Evolutionary conservation across 2,113 vertebrate species (phyloP), one percentile per base, ranked within the genome.

Genomic region (Cervus canadensis): DNA sequence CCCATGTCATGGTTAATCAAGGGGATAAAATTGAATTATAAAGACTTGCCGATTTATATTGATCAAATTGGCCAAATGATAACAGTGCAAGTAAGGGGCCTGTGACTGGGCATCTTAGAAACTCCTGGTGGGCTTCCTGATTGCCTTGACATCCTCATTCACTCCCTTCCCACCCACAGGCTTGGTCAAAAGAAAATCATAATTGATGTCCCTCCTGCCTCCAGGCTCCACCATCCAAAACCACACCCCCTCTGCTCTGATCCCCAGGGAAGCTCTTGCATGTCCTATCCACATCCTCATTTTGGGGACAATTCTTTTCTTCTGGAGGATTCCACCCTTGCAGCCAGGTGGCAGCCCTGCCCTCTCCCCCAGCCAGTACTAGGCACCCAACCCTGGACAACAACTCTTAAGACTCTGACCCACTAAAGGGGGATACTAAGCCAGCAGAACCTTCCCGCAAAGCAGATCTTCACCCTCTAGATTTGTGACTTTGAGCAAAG

Each of bases 221-320:
- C 28, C 2, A 11, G 40, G 30, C 16, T 16, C 6, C n/a, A 2
- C 25, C 60, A 56, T 26, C 30, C 4, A 6, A 13, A 71, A 6
- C 14, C 50, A 2, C 1, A 2, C 14, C 21, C 28, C 19, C 0
- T 5, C 3, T 6, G 14, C 45, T 50, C n/a, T 6, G 48, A 54
- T 45, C 9, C 3, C 17, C 25, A 5, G 56, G 4, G 36, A n/a
- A 17, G 36, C 16, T 56, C 57, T 57, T 0, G 36, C 17, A 2
- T 3, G 1, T 36, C 23, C 17, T 30, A 5, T 15, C n/a, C n/a
- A 59, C 50, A 17, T 9, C 60, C 45, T 16, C 3, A 3, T 8
- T 14, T 30, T 56, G 11, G 17, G 25, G 52, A 5, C 3, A 25
- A 13, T 10, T 33, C 11, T 23, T 93, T 71, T 16, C 71, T 89